Base-by-base conservation (phyloP, 2,113 vertebrate species). In the Perognathus longimembris region DNA sequence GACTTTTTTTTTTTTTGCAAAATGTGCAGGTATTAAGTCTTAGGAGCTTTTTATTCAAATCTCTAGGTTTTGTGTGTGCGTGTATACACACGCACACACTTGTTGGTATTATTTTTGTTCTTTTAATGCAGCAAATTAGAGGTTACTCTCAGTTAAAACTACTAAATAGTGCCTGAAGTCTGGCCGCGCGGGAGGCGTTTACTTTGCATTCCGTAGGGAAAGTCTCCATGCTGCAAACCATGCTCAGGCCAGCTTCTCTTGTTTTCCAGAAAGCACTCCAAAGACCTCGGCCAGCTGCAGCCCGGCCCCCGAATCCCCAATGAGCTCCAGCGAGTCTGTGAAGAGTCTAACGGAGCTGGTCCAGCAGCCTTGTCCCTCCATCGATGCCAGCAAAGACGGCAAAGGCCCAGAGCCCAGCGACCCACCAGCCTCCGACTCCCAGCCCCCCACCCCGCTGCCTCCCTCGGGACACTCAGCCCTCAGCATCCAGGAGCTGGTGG, bases 211-310 rank as follows among this genome's bases (percentile, higher is more conserved):
- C 75, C 42, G 76, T 69, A 28, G 59, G 26, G 63, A 24, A 70
- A 67, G 36, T 18, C 50, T 54, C 45, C 17, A 22, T 3, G 30
- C 7, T 4, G 50, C 5, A 1, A 5, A n/a, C 69, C 30, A 0
- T 87, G 73, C 38, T 96, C 74, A 96, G 75, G 66, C 42, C 1
- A 0, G 45, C 50, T n/a, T 76, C 94, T 91, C 84, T 38, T 84
- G 94, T 94, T 93, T 89, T 98, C 8, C 97, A 98, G 99, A 99
- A 98, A 99, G 99, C 97, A 99, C 99, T 95, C 99, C 99, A 97
- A 99, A 99, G 98, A 99, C 99, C 93, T 99, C 99, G 14, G 99
- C 99, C 81, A 99, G 99, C 98, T 99, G 99, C 97, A 99, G 99
- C 97, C 99, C 99, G 0, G 99, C 99, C 85, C 99, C 99, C 0